Conservation (phyloP, 2,888 invertebrate species). For the Notodonta ziczac region DNA sequence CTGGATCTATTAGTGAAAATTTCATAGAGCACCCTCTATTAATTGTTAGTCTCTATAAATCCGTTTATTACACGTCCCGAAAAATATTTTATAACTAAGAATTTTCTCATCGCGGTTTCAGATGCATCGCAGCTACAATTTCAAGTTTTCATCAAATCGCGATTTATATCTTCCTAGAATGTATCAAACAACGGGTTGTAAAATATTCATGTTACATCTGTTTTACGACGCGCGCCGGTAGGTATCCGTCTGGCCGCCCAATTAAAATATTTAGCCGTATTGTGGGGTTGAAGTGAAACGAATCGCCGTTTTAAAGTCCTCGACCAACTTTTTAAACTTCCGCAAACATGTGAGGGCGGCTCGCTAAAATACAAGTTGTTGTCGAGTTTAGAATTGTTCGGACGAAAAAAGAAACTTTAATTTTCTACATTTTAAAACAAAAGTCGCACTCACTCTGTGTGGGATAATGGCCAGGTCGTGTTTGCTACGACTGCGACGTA, state of each 20-base stretch:
- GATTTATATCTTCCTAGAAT: constrained; percentile 47
- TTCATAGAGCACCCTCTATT: not conserved
- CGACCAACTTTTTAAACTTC: constrained; percentile 75
- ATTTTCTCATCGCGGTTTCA: constrained; percentile 3
- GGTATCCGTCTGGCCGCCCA: constrained; percentile 57
- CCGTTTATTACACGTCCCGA: not conserved
- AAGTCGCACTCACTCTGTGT: constrained; percentile 60
- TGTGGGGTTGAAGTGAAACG: constrained; percentile 65
- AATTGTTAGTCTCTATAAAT: not conserved
- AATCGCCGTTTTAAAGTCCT: constrained; percentile 70
- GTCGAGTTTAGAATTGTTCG: constrained; percentile 78
- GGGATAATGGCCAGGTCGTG: constrained; percentile 77
- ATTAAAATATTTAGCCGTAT: constrained; percentile 69
- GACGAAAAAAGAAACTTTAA: constrained; percentile 80
- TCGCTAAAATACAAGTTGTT: constrained; percentile 81
- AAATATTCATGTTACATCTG: constrained; percentile 45
- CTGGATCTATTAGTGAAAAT: not conserved
- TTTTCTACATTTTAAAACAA: constrained; percentile 80
- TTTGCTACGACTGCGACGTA: constrained; percentile 35
- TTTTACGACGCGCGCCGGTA: constrained; percentile 45
- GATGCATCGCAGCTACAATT: not conserved
- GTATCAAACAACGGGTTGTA: constrained; percentile 32
- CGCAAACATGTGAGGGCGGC: constrained; percentile 78
- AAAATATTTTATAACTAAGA: not conserved
- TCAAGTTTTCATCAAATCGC: constrained; percentile 9